Evolutionary conservation across 2,113 vertebrate species (phyloP), one percentile per base, ranked within the genome.

Genomic region (Halichoeres trimaculatus): DNA sequence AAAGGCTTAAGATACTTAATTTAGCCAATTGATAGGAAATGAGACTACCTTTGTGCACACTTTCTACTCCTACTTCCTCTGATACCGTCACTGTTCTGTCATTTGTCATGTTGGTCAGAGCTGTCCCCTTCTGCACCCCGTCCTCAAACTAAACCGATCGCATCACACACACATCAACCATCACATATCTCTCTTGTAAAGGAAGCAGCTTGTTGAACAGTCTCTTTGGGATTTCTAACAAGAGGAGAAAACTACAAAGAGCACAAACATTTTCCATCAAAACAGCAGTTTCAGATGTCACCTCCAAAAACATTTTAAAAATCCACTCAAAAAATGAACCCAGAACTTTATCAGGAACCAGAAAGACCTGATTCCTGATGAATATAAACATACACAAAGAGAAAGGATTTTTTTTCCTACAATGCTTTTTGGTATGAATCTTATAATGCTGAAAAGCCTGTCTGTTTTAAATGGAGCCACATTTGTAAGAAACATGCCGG

Each of bases 281-380:
- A 35, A 38, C 53, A 22, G 35, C 5, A 14, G 10, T 30, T 53
- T 51, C 20, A 59, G 10, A 20, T 69, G 13, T 14, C 30, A 36
- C 0, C 8, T 36, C 35, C 38, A 22, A 56, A 61, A 11, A 40
- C 9, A 40, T 40, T 10, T 11, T 41, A 41, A 35, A 71, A 74
- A 81, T 77, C 74, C 70, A 80, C 73, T 3, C 10, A 57, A 69
- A 79, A 78, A 71, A 38, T 67, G 35, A 83, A 53, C 24, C 70
- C 20, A 58, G 12, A 41, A 14, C 40, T 41, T 40, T 1, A 40
- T 3, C 38, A 40, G 6, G 30, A 30, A 30, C 30, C 30, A 30
- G 30, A 30, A 30, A 30, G 3, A 30, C 6, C 30, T 30, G 30
- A 30, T 30, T 30, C 30, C 6, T 30, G 30, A 30, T 30, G 30